Percentiles rank a stretch among this genome's conserved stretches.
Evolutionary conservation across 2,888 invertebrate genomes (phyloP).

Genomic region (Saturnia pavonia): DNA sequence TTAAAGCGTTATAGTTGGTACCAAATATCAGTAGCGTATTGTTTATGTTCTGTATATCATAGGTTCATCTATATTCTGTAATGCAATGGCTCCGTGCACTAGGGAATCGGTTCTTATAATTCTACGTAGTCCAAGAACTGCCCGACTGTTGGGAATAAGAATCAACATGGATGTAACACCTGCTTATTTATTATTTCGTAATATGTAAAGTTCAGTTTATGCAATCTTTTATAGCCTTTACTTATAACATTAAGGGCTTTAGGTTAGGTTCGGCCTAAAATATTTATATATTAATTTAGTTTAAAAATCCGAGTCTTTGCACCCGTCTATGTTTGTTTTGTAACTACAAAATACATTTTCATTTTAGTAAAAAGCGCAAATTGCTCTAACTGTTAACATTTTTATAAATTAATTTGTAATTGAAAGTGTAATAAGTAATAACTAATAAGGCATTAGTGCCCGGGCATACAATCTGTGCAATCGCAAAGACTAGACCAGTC

Average conservation of each 20-base stretch:
- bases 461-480: no score
- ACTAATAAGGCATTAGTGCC: no score
- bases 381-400: neutral
- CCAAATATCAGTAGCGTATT: constrained; percentile 27
- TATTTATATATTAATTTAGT: neutral
- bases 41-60: constrained; percentile 19
- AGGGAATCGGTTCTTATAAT: constrained; percentile 3
- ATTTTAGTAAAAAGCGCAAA: no score
- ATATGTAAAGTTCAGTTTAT: neutral
- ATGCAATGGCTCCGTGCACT: neutral
- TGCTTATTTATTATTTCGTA: neutral
- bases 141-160: neutral
- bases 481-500: neutral
- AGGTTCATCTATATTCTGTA: constrained; percentile 9
- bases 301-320: neutral
- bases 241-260: neutral
- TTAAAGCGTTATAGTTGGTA: constrained; percentile 44
- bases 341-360: no score
- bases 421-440: neutral
- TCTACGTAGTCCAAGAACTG: neutral
- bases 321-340: neutral
- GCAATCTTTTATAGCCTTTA: no score
- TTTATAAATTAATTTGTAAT: neutral
- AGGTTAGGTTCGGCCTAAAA: neutral
- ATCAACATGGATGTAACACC: neutral